Percentiles rank a stretch among this genome's conserved stretches.
Conservation (phyloP, 2,797 vertebrate genomes). For the Clarias laeviceps region DNA sequence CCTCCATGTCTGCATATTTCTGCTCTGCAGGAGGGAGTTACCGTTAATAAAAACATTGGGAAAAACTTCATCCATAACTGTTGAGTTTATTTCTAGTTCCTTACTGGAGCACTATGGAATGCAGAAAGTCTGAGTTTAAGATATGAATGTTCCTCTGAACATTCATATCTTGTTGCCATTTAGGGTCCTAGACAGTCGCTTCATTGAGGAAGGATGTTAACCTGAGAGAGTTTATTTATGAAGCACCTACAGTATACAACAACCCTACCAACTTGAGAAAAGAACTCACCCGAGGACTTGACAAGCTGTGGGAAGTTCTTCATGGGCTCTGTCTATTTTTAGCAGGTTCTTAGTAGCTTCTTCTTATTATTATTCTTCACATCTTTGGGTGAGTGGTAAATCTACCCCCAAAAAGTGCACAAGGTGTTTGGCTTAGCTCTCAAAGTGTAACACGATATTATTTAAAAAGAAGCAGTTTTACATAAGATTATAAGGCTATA, state of each 20-base stretch:
- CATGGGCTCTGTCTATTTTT: not conserved
- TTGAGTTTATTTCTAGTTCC: not conserved
- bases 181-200: not conserved
- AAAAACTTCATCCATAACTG: not conserved
- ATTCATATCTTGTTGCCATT: too few relatives aligned
- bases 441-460: not conserved
- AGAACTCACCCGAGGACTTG: not conserved
- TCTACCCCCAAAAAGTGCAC: not conserved
- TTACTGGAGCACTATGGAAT: too few relatives aligned
- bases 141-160: not conserved
- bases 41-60: not conserved
- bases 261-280: not conserved
- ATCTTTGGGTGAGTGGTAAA: not conserved
- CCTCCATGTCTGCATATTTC: not conserved
- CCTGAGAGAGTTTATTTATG: not conserved
- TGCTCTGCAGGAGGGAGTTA: not conserved
- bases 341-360: too few relatives aligned
- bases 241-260: not conserved
- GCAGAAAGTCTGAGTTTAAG: not conserved
- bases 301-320: not conserved
- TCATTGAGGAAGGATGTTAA: not conserved
- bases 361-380: not conserved
- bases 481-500: not conserved
- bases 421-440: not conserved
- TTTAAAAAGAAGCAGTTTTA: not conserved